Percentiles rank a stretch among this genome's conserved stretches.
Evolutionary conservation across 2,113 vertebrate genomes (phyloP).

Genomic region (Periophthalmodon schlosseri): DNA sequence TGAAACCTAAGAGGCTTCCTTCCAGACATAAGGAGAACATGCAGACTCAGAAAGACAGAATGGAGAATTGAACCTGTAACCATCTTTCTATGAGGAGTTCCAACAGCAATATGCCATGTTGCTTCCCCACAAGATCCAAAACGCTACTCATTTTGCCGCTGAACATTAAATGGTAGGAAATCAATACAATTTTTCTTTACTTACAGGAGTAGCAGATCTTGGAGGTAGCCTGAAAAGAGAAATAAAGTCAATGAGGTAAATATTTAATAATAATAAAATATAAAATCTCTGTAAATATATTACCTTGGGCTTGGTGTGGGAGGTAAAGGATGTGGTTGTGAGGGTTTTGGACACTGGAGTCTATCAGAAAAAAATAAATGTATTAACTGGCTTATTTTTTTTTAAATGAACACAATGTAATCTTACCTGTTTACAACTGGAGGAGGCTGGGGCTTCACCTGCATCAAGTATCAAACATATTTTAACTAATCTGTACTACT

Average conservation of each 20-base stretch:
- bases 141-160: background rate
- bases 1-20: too few species aligned
- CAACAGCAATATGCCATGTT: too few species aligned
- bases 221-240: background rate
- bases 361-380: constrained; percentile 19
- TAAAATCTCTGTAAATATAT: background rate
- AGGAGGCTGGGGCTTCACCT: constrained; percentile 59
- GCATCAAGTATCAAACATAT: constrained; percentile 35
- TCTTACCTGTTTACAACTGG: constrained; percentile 56
- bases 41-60: too few species aligned
- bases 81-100: too few species aligned
- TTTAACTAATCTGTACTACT: background rate
- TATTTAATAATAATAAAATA: background rate
- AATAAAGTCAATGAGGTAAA: background rate
- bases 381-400: background rate
- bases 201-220: background rate
- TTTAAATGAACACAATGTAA: constrained; percentile 4
- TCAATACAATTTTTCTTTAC: background rate
- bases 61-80: too few species aligned
- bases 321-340: constrained; percentile 37
- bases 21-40: too few species aligned
- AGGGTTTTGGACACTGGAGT: background rate
- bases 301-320: constrained; percentile 75
- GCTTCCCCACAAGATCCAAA: background rate
- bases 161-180: background rate